Percentiles rank a stretch among this genome's conserved stretches.
Evolutionary conservation across 2,113 vertebrate genomes (phyloP).

Genomic region (Austrofundulus limnaeus): DNA sequence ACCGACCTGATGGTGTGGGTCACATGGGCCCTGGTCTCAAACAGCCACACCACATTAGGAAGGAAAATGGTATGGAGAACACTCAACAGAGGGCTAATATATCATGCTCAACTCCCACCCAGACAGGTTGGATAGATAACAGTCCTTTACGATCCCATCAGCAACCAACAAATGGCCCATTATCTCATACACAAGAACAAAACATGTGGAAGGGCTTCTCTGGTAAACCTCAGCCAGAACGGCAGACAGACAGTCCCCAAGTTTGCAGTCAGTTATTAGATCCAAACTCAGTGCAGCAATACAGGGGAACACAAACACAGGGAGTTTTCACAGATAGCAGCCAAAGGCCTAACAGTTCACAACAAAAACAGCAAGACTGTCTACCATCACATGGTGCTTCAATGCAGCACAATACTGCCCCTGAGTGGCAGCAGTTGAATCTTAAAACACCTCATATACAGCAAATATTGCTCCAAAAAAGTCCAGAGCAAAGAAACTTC

Average conservation of each 20-base stretch:
- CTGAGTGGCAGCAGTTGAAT: constrained; percentile 79
- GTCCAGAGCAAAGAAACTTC: constrained; percentile 70
- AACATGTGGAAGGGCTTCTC: constrained; percentile 76
- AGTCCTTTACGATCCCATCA: constrained; percentile 74
- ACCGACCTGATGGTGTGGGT: constrained; percentile 38
- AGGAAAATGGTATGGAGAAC: constrained; percentile 71
- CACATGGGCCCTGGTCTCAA: constrained; percentile 37
- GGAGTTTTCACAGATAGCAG: constrained; percentile 57
- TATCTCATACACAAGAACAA: constrained; percentile 57
- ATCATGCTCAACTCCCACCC: constrained; percentile 54
- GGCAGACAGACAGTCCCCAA: constrained; percentile 66
- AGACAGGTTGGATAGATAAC: constrained; percentile 84
- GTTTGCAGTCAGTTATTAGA: constrained; percentile 79
- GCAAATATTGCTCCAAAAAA: constrained; percentile 45
- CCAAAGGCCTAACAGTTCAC: constrained; percentile 59
- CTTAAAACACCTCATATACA: constrained; percentile 66
- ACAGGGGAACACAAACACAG: constrained; percentile 65
- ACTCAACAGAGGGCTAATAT: constrained; percentile 54
- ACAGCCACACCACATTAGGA: constrained; percentile 44
- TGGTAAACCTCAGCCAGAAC: constrained; percentile 68
- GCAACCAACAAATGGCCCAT: constrained; percentile 52
- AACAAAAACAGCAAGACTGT: constrained; percentile 65
- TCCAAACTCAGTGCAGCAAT: constrained; percentile 66
- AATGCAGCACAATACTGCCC: constrained; percentile 69
- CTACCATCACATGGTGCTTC: constrained; percentile 61